A percentile compares a stretch with the other conserved stretches of the same genome.
Evolutionary conservation across 1,140 invertebrate species (phyloP).

Genomic region (Rhyacophila brunnea): DNA sequence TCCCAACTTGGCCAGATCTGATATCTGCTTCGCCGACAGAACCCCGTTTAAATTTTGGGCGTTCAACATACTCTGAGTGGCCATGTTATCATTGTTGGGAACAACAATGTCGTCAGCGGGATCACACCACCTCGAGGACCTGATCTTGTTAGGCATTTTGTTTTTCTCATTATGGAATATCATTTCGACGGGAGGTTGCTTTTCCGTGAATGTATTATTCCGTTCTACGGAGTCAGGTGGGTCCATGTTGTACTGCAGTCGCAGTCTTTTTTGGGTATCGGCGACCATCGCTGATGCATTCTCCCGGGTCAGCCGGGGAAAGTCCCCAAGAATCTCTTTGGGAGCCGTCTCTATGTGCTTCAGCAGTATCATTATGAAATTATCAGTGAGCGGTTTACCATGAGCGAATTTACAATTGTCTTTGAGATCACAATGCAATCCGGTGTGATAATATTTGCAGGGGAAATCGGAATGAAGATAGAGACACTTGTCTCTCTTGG

Average conservation of each 20-base stretch:
- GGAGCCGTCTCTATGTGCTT: constrained; percentile 88
- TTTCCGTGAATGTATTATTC: constrained; percentile 36
- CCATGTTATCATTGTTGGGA: constrained; percentile 35
- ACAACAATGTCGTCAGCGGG: constrained; percentile 24
- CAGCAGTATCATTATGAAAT: constrained; percentile 65
- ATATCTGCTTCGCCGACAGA: constrained; percentile 55
- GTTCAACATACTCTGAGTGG: constrained; percentile 47
- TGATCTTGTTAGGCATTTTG: constrained; percentile 54
- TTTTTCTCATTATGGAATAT: constrained; percentile 42
- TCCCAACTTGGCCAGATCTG: constrained; percentile 56
- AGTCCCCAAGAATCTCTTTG: constrained; percentile 86
- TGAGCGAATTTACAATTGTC: constrained; percentile 92
- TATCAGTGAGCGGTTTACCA: constrained; percentile 74
- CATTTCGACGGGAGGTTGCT: neutral
- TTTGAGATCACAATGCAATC: constrained; percentile 78
- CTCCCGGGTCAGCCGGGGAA: constrained; percentile 76
- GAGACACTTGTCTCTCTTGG: constrained; percentile 91
- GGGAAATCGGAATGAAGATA: constrained; percentile 98
- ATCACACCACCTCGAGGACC: constrained; percentile 63
- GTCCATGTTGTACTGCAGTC: constrained; percentile 50
- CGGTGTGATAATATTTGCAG: constrained; percentile 95
- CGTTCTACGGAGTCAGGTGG: too few relatives aligned
- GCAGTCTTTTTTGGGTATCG: constrained; percentile 64
- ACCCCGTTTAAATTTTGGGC: constrained; percentile 58
- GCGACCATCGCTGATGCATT: constrained; percentile 71